Conservation (phyloP, 92 coral and sea anemone species). For the Palythoa heliodiscus region DNA sequence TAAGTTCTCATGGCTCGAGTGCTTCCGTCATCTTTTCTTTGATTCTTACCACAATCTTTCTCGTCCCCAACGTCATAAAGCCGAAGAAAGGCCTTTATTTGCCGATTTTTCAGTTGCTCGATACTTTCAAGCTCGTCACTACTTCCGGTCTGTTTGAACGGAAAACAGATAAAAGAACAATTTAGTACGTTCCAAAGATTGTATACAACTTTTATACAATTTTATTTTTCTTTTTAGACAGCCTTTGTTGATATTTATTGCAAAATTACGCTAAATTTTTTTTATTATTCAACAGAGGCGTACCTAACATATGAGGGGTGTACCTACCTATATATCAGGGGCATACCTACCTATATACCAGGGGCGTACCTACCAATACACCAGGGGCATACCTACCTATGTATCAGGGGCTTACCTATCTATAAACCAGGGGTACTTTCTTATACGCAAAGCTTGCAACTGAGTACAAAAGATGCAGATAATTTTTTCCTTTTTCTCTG, state of each 20-base stretch:
- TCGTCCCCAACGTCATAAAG: background rate
- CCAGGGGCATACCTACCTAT: too few relatives aligned
- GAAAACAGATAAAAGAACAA: background rate
- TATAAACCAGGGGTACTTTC: too few relatives aligned
- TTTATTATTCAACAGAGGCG: slow-evolving; percentile 26
- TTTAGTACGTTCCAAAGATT: background rate
- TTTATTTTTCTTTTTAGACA: too few relatives aligned
- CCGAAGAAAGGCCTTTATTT: background rate
- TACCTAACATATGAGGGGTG: background rate
- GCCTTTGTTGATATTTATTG: too few relatives aligned
- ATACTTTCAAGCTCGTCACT: background rate
- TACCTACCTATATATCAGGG: too few relatives aligned
- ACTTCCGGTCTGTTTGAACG: background rate
- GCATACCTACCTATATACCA: background rate
- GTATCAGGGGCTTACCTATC: too few relatives aligned
- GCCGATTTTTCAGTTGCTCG: background rate
- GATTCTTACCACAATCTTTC: background rate
- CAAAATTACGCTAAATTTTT: too few relatives aligned
- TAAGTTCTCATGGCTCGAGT: background rate
- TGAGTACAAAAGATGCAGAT: too few relatives aligned
- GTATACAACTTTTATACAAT: background rate
- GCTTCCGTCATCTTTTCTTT: background rate
- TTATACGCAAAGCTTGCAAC: too few relatives aligned
- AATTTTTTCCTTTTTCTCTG: too few relatives aligned
- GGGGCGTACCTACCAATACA: too few relatives aligned